Percentiles rank a stretch among this genome's conserved stretches.
phyloP scores from a whole-genome alignment of 2,888 invertebrate genomes.

The Hirtodrosophila histrioides region DNA sequence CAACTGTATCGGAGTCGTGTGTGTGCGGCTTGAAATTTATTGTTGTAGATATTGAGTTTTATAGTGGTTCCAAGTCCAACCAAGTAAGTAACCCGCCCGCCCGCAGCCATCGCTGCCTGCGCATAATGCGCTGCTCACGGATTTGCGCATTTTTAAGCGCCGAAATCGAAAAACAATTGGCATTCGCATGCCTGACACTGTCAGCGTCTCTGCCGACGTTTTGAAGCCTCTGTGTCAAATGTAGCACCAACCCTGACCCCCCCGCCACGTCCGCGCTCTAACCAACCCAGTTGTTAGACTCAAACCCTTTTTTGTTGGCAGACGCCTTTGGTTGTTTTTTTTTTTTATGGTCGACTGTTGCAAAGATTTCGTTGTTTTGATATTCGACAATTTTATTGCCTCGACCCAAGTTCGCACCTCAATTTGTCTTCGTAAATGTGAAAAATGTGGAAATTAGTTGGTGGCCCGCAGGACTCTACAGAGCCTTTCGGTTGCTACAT shows the following conservation, averaged over 20 bases:
- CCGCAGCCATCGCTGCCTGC: slow-evolving; percentile 3
- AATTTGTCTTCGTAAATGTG: slow-evolving; percentile 84
- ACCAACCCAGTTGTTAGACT: slow-evolving; percentile 4
- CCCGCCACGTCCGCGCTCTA: not conserved
- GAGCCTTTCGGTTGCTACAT: slow-evolving; percentile 43
- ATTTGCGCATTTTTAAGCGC: slow-evolving; percentile 70
- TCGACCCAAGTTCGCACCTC: slow-evolving; percentile 84
- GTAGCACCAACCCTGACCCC: slow-evolving; percentile 32
- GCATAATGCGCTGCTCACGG: slow-evolving; percentile 51
- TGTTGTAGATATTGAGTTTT: slow-evolving; percentile 82
- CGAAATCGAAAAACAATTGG: slow-evolving; percentile 81
- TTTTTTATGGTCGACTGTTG: slow-evolving; percentile 69
- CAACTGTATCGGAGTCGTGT: slow-evolving; percentile 48
- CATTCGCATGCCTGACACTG: slow-evolving; percentile 76
- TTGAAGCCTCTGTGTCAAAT: slow-evolving; percentile 67
- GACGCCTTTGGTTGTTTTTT: slow-evolving; percentile 29
- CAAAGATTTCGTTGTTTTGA: slow-evolving; percentile 79
- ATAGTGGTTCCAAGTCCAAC: slow-evolving; percentile 59
- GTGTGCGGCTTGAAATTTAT: slow-evolving; percentile 71
- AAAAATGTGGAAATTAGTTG: slow-evolving; percentile 84
- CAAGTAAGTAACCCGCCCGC: slow-evolving; percentile 16
- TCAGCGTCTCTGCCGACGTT: slow-evolving; percentile 41
- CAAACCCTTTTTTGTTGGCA: slow-evolving; percentile 50
- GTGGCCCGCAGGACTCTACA: slow-evolving; percentile 43
- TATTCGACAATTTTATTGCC: slow-evolving; percentile 82